A percentile compares a stretch with the other conserved stretches of the same genome.
Evolutionary conservation across 2,797 vertebrate genomes (phyloP).

Genomic region (Chromis chromis): DNA sequence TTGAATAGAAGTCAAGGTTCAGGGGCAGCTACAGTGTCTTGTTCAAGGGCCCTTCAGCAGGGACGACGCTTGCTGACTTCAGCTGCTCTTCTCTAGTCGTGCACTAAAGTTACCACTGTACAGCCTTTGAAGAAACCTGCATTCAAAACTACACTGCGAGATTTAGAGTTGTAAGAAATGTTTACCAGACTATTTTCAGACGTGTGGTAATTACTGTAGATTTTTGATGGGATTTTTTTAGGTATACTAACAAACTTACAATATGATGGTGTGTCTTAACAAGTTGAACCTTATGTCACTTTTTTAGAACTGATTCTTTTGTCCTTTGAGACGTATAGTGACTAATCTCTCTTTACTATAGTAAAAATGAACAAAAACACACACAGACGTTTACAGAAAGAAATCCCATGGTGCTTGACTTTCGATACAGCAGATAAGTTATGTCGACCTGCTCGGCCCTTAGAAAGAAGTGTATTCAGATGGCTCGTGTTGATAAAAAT

Average conservation of each 20-base stretch:
- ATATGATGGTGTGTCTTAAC: slow-evolving; percentile 32
- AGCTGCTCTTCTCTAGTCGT: slow-evolving; percentile 7
- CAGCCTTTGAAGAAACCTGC: slow-evolving; percentile 18
- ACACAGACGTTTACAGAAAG: slow-evolving; percentile 34
- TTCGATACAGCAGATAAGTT: slow-evolving; percentile 43
- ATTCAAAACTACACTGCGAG: slow-evolving; percentile 30
- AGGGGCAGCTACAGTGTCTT: neutral
- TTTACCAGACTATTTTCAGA: slow-evolving; percentile 13
- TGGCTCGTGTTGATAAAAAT: slow-evolving; percentile 33
- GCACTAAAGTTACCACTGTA: slow-evolving; percentile 29
- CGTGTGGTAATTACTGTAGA: slow-evolving; percentile 16
- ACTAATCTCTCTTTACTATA: slow-evolving; percentile 30
- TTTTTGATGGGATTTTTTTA: slow-evolving; percentile 7
- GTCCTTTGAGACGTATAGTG: too few relatives aligned
- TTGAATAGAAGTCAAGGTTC: slow-evolving; percentile 19
- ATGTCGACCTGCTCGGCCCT: neutral
- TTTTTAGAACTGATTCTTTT: too few relatives aligned
- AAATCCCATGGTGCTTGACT: slow-evolving; percentile 47
- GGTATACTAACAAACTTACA: slow-evolving; percentile 23
- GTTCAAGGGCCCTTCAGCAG: slow-evolving; percentile 12
- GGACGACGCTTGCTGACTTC: neutral
- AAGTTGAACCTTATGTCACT: slow-evolving; percentile 9
- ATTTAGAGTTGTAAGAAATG: neutral
- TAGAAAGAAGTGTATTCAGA: slow-evolving; percentile 24
- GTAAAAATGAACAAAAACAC: slow-evolving; percentile 21